Conservation (phyloP, 2,797 vertebrate species). For the Pristis pectinata region DNA sequence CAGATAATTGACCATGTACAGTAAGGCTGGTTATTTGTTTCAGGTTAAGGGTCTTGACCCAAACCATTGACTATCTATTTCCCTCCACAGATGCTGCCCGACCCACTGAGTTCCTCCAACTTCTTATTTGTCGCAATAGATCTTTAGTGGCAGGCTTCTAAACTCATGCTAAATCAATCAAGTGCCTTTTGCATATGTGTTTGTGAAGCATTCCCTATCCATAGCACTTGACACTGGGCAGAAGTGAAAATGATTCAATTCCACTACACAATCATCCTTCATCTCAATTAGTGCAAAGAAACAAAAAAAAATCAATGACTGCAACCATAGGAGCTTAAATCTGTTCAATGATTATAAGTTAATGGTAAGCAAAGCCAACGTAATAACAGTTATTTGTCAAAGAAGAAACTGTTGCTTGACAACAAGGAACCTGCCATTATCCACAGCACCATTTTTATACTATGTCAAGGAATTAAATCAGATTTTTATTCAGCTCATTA, state of each 20-base stretch:
- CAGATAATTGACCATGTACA: no score
- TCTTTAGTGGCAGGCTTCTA: no score
- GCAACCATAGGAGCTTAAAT: background rate
- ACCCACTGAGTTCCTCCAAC: no score
- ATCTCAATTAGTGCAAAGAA: constrained; percentile 7
- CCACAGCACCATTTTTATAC: background rate
- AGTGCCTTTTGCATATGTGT: no score
- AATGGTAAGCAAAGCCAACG: constrained; percentile 6
- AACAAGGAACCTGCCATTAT: constrained; percentile 18
- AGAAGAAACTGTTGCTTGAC: background rate
- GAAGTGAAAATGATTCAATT: constrained; percentile 17
- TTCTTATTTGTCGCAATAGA: no score
- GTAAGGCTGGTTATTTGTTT: no score
- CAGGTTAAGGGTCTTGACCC: no score
- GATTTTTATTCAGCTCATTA: background rate
- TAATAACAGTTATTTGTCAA: constrained; percentile 31
- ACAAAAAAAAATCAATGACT: constrained; percentile 25
- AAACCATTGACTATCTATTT: no score
- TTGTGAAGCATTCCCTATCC: no score
- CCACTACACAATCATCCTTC: background rate
- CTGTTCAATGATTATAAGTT: constrained; percentile 27
- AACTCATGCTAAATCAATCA: no score
- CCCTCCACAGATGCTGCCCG: no score
- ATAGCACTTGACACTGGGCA: background rate
- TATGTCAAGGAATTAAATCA: background rate